phyloP scores from a whole-genome alignment of 92 coral and sea anemone species.

The Galaxea fascicularis region DNA sequence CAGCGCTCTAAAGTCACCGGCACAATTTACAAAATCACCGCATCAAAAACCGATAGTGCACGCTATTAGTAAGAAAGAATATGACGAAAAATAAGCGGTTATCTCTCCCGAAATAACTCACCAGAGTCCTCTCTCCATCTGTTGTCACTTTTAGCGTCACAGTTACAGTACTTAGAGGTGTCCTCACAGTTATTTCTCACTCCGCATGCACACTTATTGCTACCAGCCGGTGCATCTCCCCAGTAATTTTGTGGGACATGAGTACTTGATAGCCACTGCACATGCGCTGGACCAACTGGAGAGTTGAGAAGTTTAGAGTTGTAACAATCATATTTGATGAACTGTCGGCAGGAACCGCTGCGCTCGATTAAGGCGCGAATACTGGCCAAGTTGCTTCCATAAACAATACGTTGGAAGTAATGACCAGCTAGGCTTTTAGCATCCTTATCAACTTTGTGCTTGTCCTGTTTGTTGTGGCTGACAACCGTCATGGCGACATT shows the following conservation, averaged over 20 bases:
- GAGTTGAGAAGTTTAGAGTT: conserved; percentile 72
- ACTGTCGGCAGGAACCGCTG: conserved; percentile 87
- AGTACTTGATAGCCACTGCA: conserved; percentile 83
- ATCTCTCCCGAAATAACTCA: conserved; percentile 1
- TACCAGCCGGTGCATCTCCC: conserved; percentile 87
- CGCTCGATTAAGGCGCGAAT: conserved; percentile 77
- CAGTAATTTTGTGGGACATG: conserved; percentile 75
- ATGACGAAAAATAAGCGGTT: too few species aligned
- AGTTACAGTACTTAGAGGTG: conserved; percentile 82
- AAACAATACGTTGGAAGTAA: conserved; percentile 76
- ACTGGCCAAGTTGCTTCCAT: conserved; percentile 70
- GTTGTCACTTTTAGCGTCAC: conserved; percentile 81
- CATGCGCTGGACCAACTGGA: conserved; percentile 77
- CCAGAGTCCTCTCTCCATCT: conserved; percentile 93
- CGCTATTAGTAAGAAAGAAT: too few species aligned
- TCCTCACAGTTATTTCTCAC: conserved; percentile 76
- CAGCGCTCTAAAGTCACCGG: too few species aligned
- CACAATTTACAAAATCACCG: too few species aligned
- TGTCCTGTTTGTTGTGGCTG: conserved; percentile 69
- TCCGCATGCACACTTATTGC: conserved; percentile 88
- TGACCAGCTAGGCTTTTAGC: conserved; percentile 34
- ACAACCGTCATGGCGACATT: conserved; percentile 76
- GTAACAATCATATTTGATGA: conserved; percentile 84
- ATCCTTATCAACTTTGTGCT: conserved; percentile 46
- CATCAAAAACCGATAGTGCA: too few species aligned